These are phyloP conservation scores for Andrena chrysosceles DNA, from an alignment of 2,888 invertebrate species.

Conservation along the genomic window DNA sequence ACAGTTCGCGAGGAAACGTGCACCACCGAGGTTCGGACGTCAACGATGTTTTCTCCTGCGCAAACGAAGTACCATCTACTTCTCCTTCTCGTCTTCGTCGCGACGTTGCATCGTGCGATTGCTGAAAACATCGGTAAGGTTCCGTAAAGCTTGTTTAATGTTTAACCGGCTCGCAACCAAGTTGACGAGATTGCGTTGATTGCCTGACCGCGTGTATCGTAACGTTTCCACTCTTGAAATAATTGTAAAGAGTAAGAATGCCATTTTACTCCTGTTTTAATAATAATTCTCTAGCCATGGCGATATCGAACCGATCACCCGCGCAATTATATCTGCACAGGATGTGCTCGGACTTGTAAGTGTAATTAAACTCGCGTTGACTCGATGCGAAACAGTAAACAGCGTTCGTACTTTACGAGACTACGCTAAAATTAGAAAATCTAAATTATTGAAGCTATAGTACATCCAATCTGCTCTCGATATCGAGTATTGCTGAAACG, in stretches of 20 bases:
- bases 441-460: no score
- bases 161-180: no score
- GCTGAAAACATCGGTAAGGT: slow-evolving; percentile 34
- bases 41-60: background rate
- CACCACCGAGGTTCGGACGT: background rate
- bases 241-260: background rate
- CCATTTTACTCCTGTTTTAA: background rate
- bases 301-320: background rate
- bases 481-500: background rate
- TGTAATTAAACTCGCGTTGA: slow-evolving; percentile 17
- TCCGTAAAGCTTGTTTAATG: background rate
- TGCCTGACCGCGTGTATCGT: background rate
- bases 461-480: no score
- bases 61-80: background rate
- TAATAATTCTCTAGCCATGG: background rate
- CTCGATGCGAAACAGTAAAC: slow-evolving; percentile 4
- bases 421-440: background rate
- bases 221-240: background rate
- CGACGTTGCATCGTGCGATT: background rate
- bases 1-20: slow-evolving; percentile 7
- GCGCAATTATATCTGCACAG: slow-evolving; percentile 2
- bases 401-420: background rate
- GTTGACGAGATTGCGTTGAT: no score
- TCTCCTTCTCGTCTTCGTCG: background rate
- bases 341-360: slow-evolving; percentile 11